Evolutionary conservation across 2,888 invertebrate species (phyloP), one percentile per base, ranked within the genome.

Genomic region (Agrochola macilenta): DNA sequence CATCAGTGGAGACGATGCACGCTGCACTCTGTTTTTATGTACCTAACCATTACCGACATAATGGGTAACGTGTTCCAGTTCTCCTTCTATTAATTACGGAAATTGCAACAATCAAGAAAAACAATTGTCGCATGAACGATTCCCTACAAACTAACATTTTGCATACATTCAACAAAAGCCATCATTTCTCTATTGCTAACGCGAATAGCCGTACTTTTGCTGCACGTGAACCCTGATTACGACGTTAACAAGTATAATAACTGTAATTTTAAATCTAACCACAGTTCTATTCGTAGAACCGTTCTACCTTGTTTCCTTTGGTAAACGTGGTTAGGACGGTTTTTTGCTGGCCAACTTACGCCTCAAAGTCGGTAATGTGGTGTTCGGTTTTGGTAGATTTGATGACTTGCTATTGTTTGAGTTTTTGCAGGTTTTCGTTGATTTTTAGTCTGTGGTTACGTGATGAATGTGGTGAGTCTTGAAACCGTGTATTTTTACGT

Each of bases 241-340:
- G 86, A 78, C 81, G 90, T 90, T 92, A 92, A 89, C 87, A 81
- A 85, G 87, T 86, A 88, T 94, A 95, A 95, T 94, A 93, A 93
- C 93, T 78, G 93, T 93, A 92, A 94, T 95, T 95, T 93, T 79
- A 91, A 91, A 91, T 92, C 92, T 92, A 91, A 91, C 87, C 87
- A 84, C 91, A 89, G 87, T 89, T 88, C 90, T 88, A 89, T 93
- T 93, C 93, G 86, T 87, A 88, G 94, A 93, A 94, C 89, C 88
- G 87, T 89, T 92, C 90, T 89, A 84, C 89, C 90, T 92, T 89
- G 88, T 92, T 94, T 91, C 91, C 90, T 91, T 89, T 89, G 81
- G 89, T 91, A 89, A 90, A 85, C 81, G 89, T 90, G 89, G 90
- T 91, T 91, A 87, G 75, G 57, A 83, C 79, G 85, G 87, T 84